Base-by-base conservation (phyloP, 2,113 vertebrate species). In the Theropithecus gelada region DNA sequence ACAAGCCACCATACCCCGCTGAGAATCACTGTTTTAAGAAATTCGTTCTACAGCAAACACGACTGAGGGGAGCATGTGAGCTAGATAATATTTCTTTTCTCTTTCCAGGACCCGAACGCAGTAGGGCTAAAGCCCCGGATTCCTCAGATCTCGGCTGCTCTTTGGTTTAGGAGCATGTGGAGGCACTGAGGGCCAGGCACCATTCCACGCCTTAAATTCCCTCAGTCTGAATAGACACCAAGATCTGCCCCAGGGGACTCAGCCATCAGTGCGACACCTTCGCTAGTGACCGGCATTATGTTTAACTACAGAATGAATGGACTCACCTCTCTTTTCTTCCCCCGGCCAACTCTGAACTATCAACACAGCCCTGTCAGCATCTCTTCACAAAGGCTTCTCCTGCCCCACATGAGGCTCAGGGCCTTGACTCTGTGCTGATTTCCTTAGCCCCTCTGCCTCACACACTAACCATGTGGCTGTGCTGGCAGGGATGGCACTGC, bases 21-120 rank as follows among this genome's bases (percentile, higher is more conserved):
- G 61, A 30, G 61, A 72, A 48, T 25, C 82, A 40, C 48, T 5
- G 7, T 30, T 30, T 35, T 35, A 35, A 35, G 64, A 25, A 61
- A 61, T 16, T 23, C 0, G 0, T 52, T 75, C 38, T 30, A 25
- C 0, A 8, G 18, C 0, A 48, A 2, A 8, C 2, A 20, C 0
- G 0, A 40, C n/a, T 59, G 35, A 86, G 20, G 11, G 14, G 11
- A 2, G 45, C 27, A 12, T 0, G 0, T 2, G 35, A 38, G 32
- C 35, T 1, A 9, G 8, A 27, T 0, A 0, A 1, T 30, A 2
- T 1, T 1, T 12, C 20, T 17, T 45, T 43, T 16, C 20, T 5
- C 48, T 20, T 23, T 64, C 85, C 1, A 59, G 61, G 32, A 66
- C 11, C 25, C 0, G 12, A 23, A 5, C 4, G 43, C n/a, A 18